These are phyloP conservation scores for Etia nguti DNA, from an alignment of 2,113 vertebrate genomes.

Conservation along the genomic window DNA sequence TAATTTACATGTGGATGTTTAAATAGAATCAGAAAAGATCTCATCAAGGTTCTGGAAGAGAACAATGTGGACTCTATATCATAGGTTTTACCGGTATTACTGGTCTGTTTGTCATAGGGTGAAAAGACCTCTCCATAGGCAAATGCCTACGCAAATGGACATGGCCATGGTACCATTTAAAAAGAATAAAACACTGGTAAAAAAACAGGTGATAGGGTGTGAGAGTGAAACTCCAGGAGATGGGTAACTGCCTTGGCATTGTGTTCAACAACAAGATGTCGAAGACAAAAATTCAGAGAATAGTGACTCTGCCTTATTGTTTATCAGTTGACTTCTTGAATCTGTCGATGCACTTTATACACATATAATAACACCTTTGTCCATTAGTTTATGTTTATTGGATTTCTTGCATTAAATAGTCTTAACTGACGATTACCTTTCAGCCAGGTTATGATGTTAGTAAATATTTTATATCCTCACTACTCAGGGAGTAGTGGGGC, in stretches of 20 bases:
- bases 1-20: neutral
- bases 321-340: neutral
- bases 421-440: neutral
- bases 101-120: neutral
- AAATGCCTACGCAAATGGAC: neutral
- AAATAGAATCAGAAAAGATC: neutral
- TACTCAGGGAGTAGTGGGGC: neutral
- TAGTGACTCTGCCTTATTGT: neutral
- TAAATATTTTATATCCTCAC: neutral
- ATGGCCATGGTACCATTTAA: neutral
- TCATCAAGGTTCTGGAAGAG: neutral
- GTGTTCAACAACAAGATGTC: too few species aligned
- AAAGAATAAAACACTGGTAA: neutral
- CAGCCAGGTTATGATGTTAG: neutral
- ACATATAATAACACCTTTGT: neutral
- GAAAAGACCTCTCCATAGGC: neutral
- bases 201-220: neutral
- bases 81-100: neutral
- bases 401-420: neutral
- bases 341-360: neutral
- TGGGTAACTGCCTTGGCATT: too few species aligned
- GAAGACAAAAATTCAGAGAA: neutral
- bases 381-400: neutral
- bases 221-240: neutral
- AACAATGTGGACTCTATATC: neutral